Conservation (phyloP, 2,797 vertebrate species). For the Galagoides demidoff region DNA sequence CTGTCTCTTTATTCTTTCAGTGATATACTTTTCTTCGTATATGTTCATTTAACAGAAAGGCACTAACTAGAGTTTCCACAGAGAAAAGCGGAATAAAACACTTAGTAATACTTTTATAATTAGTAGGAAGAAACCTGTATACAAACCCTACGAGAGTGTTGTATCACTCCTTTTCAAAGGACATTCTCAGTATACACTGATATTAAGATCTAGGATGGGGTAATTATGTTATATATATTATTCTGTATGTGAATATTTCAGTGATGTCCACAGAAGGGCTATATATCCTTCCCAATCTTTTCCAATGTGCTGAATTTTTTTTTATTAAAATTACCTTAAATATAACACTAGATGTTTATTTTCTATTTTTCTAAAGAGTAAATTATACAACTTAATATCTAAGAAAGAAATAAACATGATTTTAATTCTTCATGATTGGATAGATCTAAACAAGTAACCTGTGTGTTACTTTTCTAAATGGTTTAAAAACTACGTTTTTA, state of each 20-base stretch:
- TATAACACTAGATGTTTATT: neutral
- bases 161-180: neutral
- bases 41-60: neutral
- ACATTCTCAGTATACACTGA: neutral
- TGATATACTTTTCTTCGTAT: too few species aligned
- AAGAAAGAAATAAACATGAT: neutral
- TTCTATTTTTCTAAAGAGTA: neutral
- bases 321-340: neutral
- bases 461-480: neutral
- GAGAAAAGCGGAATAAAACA: neutral
- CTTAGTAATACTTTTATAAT: neutral
- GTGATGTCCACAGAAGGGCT: neutral
- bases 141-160: neutral
- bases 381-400: neutral
- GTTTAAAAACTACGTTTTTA: neutral
- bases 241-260: neutral
- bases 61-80: neutral
- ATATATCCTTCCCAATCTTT: neutral
- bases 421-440: neutral
- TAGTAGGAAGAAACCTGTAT: neutral
- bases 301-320: neutral
- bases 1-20: neutral
- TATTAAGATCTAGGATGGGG: neutral
- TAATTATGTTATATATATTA: neutral
- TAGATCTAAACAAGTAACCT: neutral